Evolutionary conservation across 2,888 invertebrate species (phyloP).

Genomic region (Sepioteuthis lessoniana): DNA sequence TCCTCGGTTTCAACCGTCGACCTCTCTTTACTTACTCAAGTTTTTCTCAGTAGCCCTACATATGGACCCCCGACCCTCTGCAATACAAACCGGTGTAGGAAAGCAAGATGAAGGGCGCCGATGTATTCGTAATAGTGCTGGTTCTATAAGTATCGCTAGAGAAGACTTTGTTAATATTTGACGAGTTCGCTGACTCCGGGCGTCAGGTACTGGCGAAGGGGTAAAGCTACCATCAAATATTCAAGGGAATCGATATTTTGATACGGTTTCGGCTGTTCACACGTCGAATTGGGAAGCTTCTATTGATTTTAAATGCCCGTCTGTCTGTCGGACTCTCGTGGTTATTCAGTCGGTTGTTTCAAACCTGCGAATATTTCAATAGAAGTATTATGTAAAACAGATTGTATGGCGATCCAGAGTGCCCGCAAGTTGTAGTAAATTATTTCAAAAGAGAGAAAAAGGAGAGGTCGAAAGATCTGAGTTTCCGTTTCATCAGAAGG

Average conservation of each 20-base stretch:
- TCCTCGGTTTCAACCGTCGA: neutral
- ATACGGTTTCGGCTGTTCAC: slow-evolving; percentile 33
- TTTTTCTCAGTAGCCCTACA: neutral
- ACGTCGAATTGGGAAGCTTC: neutral
- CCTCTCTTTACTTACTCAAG: neutral
- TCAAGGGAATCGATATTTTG: neutral
- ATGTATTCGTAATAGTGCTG: neutral
- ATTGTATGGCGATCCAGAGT: neutral
- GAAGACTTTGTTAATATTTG: slow-evolving; percentile 23
- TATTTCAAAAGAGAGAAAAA: neutral
- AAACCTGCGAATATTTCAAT: neutral
- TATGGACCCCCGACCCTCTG: neutral
- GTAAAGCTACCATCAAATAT: neutral
- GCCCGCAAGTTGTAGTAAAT: neutral
- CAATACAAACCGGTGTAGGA: neutral
- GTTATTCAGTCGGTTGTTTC: neutral
- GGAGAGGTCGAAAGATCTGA: neutral
- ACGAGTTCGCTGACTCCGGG: neutral
- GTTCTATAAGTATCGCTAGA: neutral
- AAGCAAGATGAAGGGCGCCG: neutral
- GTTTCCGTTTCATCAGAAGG: neutral
- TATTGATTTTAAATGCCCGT: neutral
- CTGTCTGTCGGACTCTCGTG: neutral
- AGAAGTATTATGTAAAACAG: neutral
- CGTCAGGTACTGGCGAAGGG: neutral